These are phyloP conservation scores for Melopsittacus undulatus DNA, from an alignment of 2,797 vertebrate species.

Conservation along the genomic window DNA sequence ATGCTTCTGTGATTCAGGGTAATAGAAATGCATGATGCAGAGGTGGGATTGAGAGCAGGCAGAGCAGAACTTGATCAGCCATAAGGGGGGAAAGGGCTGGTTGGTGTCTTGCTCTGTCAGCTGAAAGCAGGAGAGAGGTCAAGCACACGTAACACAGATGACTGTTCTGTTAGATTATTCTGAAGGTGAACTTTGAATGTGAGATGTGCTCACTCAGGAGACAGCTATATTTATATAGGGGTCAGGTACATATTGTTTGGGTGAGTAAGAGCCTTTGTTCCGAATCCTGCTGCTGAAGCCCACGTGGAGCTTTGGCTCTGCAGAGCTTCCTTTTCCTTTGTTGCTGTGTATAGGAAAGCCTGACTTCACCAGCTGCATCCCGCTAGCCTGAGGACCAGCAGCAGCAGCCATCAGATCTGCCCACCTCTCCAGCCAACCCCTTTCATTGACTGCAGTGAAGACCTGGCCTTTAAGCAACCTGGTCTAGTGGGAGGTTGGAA, in stretches of 20 bases:
- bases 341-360: not conserved
- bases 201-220: not conserved
- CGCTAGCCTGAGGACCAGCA: rapidly evolving
- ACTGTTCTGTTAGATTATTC: not conserved
- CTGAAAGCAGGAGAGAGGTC: conserved; percentile 4
- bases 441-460: not conserved
- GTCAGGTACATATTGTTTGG: conserved; percentile 15
- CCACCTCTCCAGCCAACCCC: rapidly evolving
- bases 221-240: not conserved
- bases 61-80: not conserved
- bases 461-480: not conserved
- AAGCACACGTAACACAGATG: not conserved
- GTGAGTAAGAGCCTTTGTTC: conserved; percentile 48
- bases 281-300: not conserved
- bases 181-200: conserved; percentile 42
- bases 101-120: rapidly evolving
- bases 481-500: not conserved
- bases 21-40: not conserved
- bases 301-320: not conserved
- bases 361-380: not conserved
- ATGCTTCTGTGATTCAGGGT: not conserved
- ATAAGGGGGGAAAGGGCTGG: not conserved
- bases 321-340: conserved; percentile 43
- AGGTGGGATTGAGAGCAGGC: not conserved
- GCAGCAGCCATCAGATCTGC: not conserved